Percentiles rank a stretch among this genome's conserved stretches.
Evolutionary conservation across 2,888 invertebrate species (phyloP).

Genomic region (Spicauda simplicius): DNA sequence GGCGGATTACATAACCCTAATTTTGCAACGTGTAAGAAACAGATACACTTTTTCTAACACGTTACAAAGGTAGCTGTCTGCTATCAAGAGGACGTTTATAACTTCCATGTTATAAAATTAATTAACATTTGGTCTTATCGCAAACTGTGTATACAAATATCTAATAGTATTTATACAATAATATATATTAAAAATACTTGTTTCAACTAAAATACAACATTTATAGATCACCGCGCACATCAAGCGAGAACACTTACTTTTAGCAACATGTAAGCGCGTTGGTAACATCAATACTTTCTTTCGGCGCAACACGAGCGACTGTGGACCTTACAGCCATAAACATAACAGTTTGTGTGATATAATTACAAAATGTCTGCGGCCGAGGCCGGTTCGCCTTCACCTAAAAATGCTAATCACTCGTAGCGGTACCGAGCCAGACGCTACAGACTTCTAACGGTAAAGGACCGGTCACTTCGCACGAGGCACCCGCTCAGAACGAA

Average conservation of each 20-base stretch:
- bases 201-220: neutral
- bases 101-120: too few species aligned
- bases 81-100: too few species aligned
- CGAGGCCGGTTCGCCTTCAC: constrained; percentile 71
- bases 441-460: constrained; percentile 65
- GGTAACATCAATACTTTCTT: constrained; percentile 31
- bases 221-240: neutral
- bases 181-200: too few species aligned
- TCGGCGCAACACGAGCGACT: constrained; percentile 5
- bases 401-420: constrained; percentile 70
- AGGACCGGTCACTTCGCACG: constrained; percentile 51
- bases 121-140: too few species aligned
- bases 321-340: constrained; percentile 20
- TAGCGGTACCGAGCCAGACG: constrained; percentile 47
- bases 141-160: too few species aligned
- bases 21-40: too few species aligned
- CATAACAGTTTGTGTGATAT: constrained; percentile 36
- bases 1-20: too few species aligned
- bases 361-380: constrained; percentile 43
- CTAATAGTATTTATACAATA: too few species aligned
- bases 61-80: too few species aligned
- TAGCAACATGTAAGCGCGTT: constrained; percentile 8
- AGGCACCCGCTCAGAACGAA: constrained; percentile 31
- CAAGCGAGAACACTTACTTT: neutral
- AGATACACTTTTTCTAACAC: too few species aligned